These are phyloP conservation scores for Craseonycteris thonglongyai DNA, from an alignment of 2,113 vertebrate species.

Conservation along the genomic window DNA sequence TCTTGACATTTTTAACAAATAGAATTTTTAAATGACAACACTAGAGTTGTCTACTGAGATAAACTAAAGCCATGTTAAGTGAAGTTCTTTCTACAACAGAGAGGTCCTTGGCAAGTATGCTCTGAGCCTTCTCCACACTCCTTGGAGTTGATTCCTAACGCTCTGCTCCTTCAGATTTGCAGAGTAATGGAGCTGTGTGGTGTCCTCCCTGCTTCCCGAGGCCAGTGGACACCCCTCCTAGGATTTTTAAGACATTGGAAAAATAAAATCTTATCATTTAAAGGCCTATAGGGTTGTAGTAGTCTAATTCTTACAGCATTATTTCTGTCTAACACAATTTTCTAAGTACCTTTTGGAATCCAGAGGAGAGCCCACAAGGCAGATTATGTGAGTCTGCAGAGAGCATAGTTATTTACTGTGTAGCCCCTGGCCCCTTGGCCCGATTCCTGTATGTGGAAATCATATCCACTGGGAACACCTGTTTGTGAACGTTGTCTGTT, in stretches of 20 bases:
- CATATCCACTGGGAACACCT: not conserved
- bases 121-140: not conserved
- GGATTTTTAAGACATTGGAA: not conserved
- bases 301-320: not conserved
- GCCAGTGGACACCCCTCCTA: not conserved
- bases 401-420: not conserved
- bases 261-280: not conserved
- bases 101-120: not conserved
- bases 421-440: fast-evolving
- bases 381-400: no score
- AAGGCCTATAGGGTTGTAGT: not conserved
- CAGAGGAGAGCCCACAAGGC: no score
- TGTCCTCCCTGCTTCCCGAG: not conserved
- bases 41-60: not conserved
- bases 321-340: not conserved
- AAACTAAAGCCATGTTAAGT: not conserved
- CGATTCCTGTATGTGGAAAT: not conserved
- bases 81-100: not conserved
- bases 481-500: not conserved
- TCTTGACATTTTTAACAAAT: not conserved
- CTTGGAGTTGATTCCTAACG: not conserved
- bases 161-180: not conserved
- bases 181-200: not conserved
- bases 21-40: not conserved
- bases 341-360: not conserved